Evolutionary conservation across 2,113 vertebrate species (phyloP).

Genomic region (Sphyrna mokarran): DNA sequence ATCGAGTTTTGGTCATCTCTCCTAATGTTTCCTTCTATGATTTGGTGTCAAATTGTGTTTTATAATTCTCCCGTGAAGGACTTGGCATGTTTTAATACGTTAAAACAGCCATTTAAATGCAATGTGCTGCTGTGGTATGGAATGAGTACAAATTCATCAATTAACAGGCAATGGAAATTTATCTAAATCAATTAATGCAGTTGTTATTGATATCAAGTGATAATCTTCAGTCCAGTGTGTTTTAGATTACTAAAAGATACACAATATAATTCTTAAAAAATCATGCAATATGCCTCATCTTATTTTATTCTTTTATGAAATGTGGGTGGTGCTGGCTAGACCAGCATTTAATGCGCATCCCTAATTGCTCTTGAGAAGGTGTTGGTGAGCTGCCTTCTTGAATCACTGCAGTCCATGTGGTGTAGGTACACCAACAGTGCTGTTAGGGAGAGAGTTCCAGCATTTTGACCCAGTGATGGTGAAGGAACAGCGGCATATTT

Average conservation of each 20-base stretch:
- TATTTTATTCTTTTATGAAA: no score
- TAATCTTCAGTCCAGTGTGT: background rate
- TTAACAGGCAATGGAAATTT: background rate
- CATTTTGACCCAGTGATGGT: background rate
- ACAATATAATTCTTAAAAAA: background rate
- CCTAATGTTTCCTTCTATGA: background rate
- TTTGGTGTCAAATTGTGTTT: background rate
- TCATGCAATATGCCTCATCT: background rate
- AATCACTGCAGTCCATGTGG: background rate
- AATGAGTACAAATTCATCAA: background rate
- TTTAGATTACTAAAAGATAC: background rate
- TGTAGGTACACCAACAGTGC: background rate
- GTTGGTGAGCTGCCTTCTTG: background rate
- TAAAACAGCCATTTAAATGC: background rate
- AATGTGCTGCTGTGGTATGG: background rate
- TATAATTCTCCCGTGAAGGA: background rate
- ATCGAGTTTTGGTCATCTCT: background rate
- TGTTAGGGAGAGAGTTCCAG: background rate
- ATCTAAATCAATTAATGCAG: background rate
- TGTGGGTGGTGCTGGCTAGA: no score
- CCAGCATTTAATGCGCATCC: background rate
- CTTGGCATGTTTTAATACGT: background rate
- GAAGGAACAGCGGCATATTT: background rate
- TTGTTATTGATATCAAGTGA: background rate
- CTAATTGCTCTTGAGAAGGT: background rate